These are phyloP conservation scores for Ditula angustiorana DNA, from an alignment of 2,888 invertebrate species.

Conservation along the genomic window DNA sequence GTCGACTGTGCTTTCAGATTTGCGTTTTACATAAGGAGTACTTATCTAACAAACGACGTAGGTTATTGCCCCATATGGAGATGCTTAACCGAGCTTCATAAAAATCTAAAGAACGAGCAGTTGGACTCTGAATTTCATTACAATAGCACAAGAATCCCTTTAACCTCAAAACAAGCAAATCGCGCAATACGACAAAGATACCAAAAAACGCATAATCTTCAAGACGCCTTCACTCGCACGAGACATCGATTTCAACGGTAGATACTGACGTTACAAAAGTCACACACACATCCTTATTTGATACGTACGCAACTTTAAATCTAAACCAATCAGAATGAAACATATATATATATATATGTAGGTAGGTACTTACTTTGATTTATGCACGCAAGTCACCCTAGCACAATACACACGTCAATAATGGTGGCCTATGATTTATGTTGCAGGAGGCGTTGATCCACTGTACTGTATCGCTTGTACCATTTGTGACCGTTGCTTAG, in stretches of 20 bases:
- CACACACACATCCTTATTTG: slow-evolving; percentile 9
- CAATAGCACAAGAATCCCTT: neutral
- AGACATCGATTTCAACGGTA: slow-evolving; percentile 9
- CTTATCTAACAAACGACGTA: slow-evolving; percentile 19
- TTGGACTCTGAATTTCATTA: neutral
- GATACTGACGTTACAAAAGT: slow-evolving; percentile 4
- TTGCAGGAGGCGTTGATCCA: slow-evolving; percentile 30
- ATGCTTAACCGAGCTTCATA: neutral
- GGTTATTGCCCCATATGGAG: slow-evolving; percentile 2
- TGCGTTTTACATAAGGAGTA: slow-evolving; percentile 10
- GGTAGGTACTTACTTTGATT: slow-evolving; percentile 34
- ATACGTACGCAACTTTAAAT: slow-evolving; percentile 17
- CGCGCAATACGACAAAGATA: neutral
- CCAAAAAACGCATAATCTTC: neutral
- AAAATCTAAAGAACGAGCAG: neutral
- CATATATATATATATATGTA: too few species aligned
- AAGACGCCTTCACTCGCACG: neutral
- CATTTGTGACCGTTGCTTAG: slow-evolving; percentile 21
- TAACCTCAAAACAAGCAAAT: neutral
- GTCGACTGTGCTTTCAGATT: slow-evolving; percentile 12
- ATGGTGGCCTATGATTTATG: slow-evolving; percentile 38
- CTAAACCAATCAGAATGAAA: slow-evolving; percentile 18
- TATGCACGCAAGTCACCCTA: slow-evolving; percentile 37
- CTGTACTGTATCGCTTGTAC: neutral
- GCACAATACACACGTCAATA: slow-evolving; percentile 24